Evolutionary conservation across 1,140 invertebrate species (phyloP), one percentile per base, ranked within the genome.

Genomic region (Calephelis virginiensis): DNA sequence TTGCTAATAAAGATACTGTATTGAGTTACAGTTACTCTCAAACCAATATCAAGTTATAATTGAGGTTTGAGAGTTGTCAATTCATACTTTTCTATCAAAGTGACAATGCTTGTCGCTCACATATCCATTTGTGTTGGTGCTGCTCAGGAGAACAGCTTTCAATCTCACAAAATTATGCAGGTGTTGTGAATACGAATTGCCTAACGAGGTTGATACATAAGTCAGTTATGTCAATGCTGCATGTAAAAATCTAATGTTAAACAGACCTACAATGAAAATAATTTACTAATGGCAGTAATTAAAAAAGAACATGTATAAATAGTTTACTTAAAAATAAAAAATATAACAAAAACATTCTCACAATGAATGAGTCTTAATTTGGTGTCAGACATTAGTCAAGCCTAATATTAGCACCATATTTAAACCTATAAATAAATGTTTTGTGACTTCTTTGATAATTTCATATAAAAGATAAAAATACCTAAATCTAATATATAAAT

Each of bases 401-500:
- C 84, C 86, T 89, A 87, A 89, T 78, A 89, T 91, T 90, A 91
- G 89, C 89, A 91, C 89, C 89, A 86, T 76, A 56, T 87, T 84
- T 82, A 83, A 86, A 84, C 89, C 89, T 89, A 89, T 80, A 87
- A 86, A 86, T 89, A 86, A 85, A 80, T 79, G 77, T 78, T 90
- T 90, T 91, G 89, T 91, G 89, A 91, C 89, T 89, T 86, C 78
- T 75, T 85, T 85, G 85, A 89, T 80, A 85, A 85, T 89, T 89
- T 87, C 79, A 80, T 90, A 88, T 77, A 88, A 90, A 89, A 88
- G 85, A 85, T 90, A 89, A 88, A 86, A 90, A 89, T 89, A 86
- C 85, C 86, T 91, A 91, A 89, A 75, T 78, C 88, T 91, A 91
- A 83, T 84, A 81, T 85, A 91, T 89, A 89, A 91, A 91, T 91